A percentile compares a stretch with the other conserved stretches of the same genome.
Evolutionary conservation across 2,888 invertebrate species (phyloP).

Genomic region (Syrista parreyssii): DNA sequence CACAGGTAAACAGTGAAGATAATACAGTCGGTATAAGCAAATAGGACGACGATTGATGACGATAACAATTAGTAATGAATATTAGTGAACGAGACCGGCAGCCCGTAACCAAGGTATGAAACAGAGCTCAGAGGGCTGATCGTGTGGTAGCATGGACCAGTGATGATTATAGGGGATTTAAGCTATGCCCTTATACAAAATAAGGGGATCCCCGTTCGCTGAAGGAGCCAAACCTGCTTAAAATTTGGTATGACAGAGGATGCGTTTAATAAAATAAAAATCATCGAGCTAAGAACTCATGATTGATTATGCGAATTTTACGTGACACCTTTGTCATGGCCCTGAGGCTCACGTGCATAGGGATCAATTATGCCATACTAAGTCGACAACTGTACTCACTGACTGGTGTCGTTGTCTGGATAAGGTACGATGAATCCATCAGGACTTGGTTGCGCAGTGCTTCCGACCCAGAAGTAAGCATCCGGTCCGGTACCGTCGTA

Average conservation of each 20-base stretch:
- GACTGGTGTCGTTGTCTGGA: constrained; percentile 83
- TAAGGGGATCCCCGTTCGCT: neutral
- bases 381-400: constrained; percentile 69
- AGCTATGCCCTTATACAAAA: neutral
- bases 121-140: constrained; percentile 44
- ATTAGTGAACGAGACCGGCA: neutral
- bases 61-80: neutral
- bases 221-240: neutral
- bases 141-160: constrained; percentile 20
- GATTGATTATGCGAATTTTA: constrained; percentile 40
- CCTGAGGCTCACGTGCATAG: neutral
- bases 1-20: neutral
- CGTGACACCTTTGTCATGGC: constrained; percentile 45
- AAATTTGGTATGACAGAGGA: constrained; percentile 8
- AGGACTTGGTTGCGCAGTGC: constrained; percentile 81
- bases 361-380: neutral
- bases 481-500: constrained; percentile 91
- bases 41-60: neutral
- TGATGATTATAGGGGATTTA: neutral
- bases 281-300: constrained; percentile 18
- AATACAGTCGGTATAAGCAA: constrained; percentile 1
- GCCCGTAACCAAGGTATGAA: constrained; percentile 15
- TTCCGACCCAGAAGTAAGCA: constrained; percentile 92
- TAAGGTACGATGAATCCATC: constrained; percentile 88
- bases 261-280: constrained; percentile 40